Base-by-base conservation (phyloP, 2,797 vertebrate genomes). In the Myotis planiceps region DNA sequence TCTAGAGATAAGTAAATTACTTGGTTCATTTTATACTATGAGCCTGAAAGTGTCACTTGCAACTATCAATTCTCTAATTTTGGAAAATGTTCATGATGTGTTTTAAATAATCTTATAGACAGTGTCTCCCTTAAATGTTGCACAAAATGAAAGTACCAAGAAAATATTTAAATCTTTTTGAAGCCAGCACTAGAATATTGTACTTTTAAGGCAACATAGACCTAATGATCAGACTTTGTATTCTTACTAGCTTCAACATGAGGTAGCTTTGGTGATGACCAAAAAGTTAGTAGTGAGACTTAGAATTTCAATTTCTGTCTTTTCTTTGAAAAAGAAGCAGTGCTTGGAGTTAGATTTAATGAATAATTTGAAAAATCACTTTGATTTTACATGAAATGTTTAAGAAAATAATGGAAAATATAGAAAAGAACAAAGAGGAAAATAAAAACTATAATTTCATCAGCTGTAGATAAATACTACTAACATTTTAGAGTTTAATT, bases 1-100 rank as follows among this genome's bases (percentile, higher is more conserved):
- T 96, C 66, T 92, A 84, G 74, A 90, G 94, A 75, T 49, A 51
- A 3, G 25, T 93, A 72, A 85, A 60, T 80, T 90, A 92, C 12
- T 45, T 88, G n/a, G 9, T 66, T 19, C 74, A 58, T 76, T 87
- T 69, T 85, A 81, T 92, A 32, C 60, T 51, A 3, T 85, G 14
- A 75, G 4, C 76, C 76, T 88, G 29, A 80, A 63, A 60, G 12
- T 88, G 10, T 68, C 65, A 51, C 82, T 86, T 81, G 51, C 37
- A n/a, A 92, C 69, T 49, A 2, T 94, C 74, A 80, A 5, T 84
- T 88, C 39, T 88, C 27, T 9, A 53, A 23, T 79, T 74, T 74
- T 74, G n/a, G 69, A 84, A 85, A 90, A 65, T 71, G 9, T 45
- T 76, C 27, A 65, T 78, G 66, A 10, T 93, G 29, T 66, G 37